Evolutionary conservation across 2,113 vertebrate species (phyloP).

Genomic region (Chascanopsetta lugubris): DNA sequence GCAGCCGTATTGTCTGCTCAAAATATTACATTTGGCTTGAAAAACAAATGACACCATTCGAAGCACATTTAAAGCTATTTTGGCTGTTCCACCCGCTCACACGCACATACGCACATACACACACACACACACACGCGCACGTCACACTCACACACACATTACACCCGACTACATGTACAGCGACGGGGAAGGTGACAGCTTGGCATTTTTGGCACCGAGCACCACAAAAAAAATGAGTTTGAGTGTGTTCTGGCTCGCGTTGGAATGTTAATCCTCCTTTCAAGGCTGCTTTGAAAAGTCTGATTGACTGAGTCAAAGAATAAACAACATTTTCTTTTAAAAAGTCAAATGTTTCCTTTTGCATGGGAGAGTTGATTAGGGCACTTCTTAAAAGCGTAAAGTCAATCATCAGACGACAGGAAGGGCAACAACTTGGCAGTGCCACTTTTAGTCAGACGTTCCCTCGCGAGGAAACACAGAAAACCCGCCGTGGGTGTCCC

Average conservation of each 20-base stretch:
- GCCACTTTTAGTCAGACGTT: conserved; percentile 26
- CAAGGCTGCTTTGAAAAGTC: too few species aligned
- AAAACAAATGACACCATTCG: conserved; percentile 67
- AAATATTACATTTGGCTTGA: conserved; percentile 67
- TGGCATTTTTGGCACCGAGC: conserved; percentile 45
- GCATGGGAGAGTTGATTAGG: conserved; percentile 1
- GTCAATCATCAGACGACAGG: conserved; percentile 33
- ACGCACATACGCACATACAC: too few species aligned
- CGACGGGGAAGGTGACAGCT: conserved; percentile 49
- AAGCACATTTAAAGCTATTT: conserved; percentile 50
- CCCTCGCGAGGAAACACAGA: conserved; percentile 18
- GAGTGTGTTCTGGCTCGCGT: conserved; percentile 34
- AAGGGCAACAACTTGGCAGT: conserved; percentile 32
- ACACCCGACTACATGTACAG: conserved; percentile 37
- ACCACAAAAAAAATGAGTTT: conserved; percentile 25
- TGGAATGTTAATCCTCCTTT: conserved; percentile 41
- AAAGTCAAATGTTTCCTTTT: conserved; percentile 20
- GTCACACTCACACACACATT: conserved; percentile 32
- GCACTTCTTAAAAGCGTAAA: conserved; percentile 34
- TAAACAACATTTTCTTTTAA: background rate
- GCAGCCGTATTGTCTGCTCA: conserved; percentile 70
- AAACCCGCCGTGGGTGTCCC: background rate
- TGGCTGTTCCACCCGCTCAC: conserved; percentile 37
- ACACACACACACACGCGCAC: conserved; percentile 24
- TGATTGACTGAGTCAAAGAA: conserved; percentile 36